Percentiles rank a stretch among this genome's conserved stretches.
Conservation (phyloP, 2,888 invertebrate species). For the Nysson spinosus region DNA sequence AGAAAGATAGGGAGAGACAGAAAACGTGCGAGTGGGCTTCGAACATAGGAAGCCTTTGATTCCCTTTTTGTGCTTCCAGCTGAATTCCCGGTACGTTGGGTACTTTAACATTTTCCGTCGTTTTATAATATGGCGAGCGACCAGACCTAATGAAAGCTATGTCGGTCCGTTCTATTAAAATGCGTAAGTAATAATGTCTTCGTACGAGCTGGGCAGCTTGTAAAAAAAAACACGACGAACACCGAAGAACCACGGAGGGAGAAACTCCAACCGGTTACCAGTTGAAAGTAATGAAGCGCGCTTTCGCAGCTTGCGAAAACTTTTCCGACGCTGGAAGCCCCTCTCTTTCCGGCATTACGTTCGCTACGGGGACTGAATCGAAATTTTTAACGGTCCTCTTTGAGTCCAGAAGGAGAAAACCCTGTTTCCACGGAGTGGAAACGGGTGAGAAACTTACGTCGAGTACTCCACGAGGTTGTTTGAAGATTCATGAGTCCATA, state of each 20-base stretch:
- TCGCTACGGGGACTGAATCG: constrained; percentile 20
- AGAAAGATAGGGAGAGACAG: neutral
- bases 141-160: constrained; percentile 9
- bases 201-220: constrained; percentile 11
- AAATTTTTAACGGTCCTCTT: constrained; percentile 26
- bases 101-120: constrained; percentile 29
- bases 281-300: constrained; percentile 46
- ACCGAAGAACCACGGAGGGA: neutral
- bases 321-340: constrained; percentile 16
- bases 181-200: constrained; percentile 42
- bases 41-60: constrained; percentile 26
- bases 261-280: neutral
- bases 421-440: neutral
- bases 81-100: constrained; percentile 7
- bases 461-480: constrained; percentile 15
- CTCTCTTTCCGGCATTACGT: constrained; percentile 7
- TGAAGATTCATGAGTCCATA: constrained; percentile 24
- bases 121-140: constrained; percentile 7
- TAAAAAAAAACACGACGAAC: neutral
- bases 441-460: constrained; percentile 19
- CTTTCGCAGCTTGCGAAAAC: constrained; percentile 36
- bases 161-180: constrained; percentile 29
- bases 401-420: neutral
- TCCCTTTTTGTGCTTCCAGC: constrained; percentile 3
- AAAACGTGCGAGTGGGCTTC: constrained; percentile 6